Conservation (phyloP, 2,113 vertebrate species). For the Nothoprocta perdicaria region DNA sequence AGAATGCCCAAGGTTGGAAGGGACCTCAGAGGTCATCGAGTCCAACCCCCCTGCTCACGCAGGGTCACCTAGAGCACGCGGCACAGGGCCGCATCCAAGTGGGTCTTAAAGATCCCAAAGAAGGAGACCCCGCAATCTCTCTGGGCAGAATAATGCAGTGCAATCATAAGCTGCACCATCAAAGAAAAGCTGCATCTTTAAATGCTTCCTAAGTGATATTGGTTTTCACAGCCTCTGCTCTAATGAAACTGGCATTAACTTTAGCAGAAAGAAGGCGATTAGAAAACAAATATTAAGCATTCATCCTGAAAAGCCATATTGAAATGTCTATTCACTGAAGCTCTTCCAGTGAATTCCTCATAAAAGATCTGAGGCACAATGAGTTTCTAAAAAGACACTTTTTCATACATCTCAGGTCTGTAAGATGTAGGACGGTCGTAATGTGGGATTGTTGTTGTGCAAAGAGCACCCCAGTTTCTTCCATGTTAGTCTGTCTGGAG, state of each 20-base stretch:
- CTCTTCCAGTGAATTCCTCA: not conserved
- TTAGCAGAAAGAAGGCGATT: not conserved
- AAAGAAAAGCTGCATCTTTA: not conserved
- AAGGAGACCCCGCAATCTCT: too few species aligned
- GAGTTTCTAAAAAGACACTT: not conserved
- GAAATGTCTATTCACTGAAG: not conserved
- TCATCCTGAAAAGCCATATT: not conserved
- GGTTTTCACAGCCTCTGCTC: not conserved
- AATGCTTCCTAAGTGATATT: not conserved
- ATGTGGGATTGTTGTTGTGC: not conserved
- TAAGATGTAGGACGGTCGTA: not conserved
- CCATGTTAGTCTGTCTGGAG: not conserved
- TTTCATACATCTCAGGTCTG: not conserved
- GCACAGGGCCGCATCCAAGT: too few species aligned
- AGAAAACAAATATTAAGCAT: constrained; percentile 4
- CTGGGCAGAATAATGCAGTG: too few species aligned
- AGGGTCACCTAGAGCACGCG: too few species aligned
- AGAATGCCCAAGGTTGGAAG: too few species aligned
- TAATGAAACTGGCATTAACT: not conserved
- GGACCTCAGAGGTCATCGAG: too few species aligned
- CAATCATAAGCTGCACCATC: not conserved
- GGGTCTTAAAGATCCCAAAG: too few species aligned
- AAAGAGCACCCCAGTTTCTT: not conserved
- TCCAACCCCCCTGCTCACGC: too few species aligned
- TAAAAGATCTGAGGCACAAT: not conserved